These are phyloP conservation scores for Tamandua tetradactyla DNA, from an alignment of 2,797 vertebrate species.

Conservation along the genomic window DNA sequence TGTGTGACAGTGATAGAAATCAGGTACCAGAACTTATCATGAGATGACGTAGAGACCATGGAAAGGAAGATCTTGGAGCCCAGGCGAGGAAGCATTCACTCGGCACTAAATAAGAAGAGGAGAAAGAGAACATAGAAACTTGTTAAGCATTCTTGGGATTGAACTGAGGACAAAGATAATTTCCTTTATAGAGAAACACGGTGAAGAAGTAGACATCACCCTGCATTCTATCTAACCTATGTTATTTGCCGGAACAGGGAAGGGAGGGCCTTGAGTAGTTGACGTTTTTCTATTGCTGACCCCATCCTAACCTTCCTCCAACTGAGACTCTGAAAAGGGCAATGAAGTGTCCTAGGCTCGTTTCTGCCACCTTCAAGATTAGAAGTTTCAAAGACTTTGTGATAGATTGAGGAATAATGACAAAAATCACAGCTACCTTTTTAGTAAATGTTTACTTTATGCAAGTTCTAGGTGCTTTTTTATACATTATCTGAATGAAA, in stretches of 20 bases:
- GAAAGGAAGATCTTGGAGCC: neutral
- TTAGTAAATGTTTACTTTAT: neutral
- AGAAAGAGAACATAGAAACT: neutral
- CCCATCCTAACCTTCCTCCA: neutral
- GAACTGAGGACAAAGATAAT: neutral
- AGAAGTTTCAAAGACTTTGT: neutral
- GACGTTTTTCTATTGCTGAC: neutral
- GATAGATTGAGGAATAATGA: neutral
- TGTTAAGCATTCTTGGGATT: neutral
- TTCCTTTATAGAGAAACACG: neutral
- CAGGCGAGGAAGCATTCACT: neutral
- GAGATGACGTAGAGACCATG: neutral
- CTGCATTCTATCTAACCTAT: neutral
- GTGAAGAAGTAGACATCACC: neutral
- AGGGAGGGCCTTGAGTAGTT: neutral
- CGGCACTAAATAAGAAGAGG: neutral
- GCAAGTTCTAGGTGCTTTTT: neutral
- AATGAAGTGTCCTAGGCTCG: neutral
- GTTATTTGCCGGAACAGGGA: neutral
- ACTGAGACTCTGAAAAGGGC: neutral
- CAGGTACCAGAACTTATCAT: neutral
- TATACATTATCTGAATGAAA: too few species aligned
- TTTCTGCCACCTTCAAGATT: neutral
- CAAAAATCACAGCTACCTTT: neutral
- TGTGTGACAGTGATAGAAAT: neutral